Conservation (phyloP, 2,797 vertebrate species). For the Myripristis murdjan region DNA sequence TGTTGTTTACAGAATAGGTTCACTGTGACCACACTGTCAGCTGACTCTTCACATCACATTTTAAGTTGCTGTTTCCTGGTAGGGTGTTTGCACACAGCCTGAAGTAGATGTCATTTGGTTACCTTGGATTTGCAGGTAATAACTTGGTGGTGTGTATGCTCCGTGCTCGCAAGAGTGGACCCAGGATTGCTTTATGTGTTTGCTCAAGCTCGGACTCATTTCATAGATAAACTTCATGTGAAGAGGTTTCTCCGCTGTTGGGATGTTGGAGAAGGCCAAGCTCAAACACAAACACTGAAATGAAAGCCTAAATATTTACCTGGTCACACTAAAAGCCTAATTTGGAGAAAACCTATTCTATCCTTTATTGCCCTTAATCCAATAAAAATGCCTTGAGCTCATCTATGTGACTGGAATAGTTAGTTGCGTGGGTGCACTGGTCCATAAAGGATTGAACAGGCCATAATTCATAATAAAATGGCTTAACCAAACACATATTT, state of each 20-base stretch:
- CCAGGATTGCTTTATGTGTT: background rate
- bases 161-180: background rate
- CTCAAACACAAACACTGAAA: slow-evolving; percentile 5
- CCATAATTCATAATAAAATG: background rate
- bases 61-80: slow-evolving; percentile 28
- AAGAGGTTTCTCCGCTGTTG: background rate
- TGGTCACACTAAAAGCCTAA: slow-evolving; percentile 11
- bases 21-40: background rate
- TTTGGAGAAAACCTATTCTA: slow-evolving; percentile 9
- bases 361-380: background rate
- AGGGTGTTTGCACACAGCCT: background rate
- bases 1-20: background rate
- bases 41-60: slow-evolving; percentile 5
- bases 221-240: background rate
- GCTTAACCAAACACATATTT: slow-evolving; percentile 4
- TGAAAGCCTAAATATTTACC: background rate
- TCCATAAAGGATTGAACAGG: slow-evolving; percentile 16
- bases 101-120: background rate
- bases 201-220: background rate
- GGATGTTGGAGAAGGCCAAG: background rate
- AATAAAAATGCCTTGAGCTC: background rate
- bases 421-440: background rate
- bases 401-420: background rate
- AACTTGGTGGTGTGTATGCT: background rate
- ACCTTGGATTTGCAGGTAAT: background rate